Conservation (phyloP, 2,888 invertebrate species). For the Machimus rusticus region DNA sequence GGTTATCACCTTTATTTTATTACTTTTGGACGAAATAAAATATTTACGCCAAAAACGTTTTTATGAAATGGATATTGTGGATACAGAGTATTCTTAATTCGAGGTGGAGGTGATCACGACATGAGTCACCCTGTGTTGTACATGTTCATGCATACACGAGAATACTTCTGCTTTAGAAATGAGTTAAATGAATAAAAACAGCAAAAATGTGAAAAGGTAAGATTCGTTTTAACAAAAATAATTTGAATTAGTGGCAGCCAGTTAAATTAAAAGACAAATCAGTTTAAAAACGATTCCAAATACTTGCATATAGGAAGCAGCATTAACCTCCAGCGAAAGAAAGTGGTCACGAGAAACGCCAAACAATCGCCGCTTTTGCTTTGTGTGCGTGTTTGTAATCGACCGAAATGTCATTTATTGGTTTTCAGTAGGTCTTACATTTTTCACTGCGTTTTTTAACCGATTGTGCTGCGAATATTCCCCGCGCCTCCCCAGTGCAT, state of each 20-base stretch:
- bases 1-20: no score
- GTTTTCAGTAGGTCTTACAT: background rate
- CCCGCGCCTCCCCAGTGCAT: background rate
- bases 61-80: no score
- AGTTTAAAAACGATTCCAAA: background rate
- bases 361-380: background rate
- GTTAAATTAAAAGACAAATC: background rate
- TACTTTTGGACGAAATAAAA: no score
- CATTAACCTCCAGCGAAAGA: background rate
- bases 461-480: background rate
- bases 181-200: no score
- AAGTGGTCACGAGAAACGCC: background rate
- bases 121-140: no score
- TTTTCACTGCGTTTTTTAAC: background rate
- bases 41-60: no score
- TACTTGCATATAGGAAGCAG: background rate
- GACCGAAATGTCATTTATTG: conserved; percentile 31
- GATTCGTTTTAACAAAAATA: no score
- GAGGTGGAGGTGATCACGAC: no score
- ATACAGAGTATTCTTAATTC: no score
- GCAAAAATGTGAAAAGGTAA: no score
- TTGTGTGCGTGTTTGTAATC: conserved; percentile 29
- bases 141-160: no score
- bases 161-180: no score
- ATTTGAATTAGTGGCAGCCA: background rate